Evolutionary conservation across 2,113 vertebrate species (phyloP).

Genomic region (Leucopsar rothschildi): DNA sequence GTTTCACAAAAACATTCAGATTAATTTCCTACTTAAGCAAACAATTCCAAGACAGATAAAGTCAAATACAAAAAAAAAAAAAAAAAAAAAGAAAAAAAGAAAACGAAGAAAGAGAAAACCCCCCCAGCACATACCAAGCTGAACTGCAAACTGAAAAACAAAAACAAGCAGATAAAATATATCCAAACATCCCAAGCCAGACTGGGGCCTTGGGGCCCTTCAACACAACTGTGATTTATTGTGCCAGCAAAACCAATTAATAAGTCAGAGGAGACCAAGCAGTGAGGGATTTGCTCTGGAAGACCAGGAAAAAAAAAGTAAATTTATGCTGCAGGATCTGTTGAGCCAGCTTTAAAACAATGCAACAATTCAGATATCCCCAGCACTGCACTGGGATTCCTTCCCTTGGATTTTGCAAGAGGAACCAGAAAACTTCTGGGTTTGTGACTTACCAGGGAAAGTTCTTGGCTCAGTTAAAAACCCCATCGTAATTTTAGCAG

Average conservation of each 20-base stretch:
- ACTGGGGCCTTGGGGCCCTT: conserved; percentile 6
- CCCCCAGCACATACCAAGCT: neutral
- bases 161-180: conserved; percentile 33
- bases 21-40: neutral
- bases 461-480: neutral
- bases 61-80: neutral
- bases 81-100: too few relatives aligned
- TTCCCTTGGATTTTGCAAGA: neutral
- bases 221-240: conserved; percentile 14
- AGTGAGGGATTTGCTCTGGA: neutral
- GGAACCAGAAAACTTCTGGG: neutral
- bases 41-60: conserved; percentile 19
- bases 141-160: conserved; percentile 20
- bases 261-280: conserved; percentile 11
- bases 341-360: conserved; percentile 4
- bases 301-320: neutral
- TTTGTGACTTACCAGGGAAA: neutral
- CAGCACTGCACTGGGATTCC: neutral
- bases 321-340: neutral
- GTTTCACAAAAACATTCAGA: neutral
- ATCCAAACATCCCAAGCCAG: conserved; percentile 31
- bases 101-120: too few relatives aligned
- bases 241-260: conserved; percentile 48
- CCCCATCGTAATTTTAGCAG: neutral
- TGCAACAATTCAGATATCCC: neutral